Evolutionary conservation across 2,888 invertebrate genomes (phyloP).

Genomic region (Himalopsyche japonica): DNA sequence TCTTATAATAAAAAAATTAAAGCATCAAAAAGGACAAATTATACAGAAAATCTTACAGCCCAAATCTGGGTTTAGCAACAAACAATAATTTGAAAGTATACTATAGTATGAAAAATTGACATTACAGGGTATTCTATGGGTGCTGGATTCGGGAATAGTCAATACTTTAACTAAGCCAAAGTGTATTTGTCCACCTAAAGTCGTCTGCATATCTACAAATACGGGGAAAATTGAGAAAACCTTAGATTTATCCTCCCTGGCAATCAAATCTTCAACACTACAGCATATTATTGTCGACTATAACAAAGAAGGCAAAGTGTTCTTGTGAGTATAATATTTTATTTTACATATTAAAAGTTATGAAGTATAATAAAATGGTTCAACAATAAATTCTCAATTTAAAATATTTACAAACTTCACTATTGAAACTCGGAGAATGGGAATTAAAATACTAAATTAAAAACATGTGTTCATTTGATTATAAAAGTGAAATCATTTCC

Average conservation of each 20-base stretch:
- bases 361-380: too few species aligned
- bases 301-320: constrained; percentile 62
- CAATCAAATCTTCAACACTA: constrained; percentile 60
- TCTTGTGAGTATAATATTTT: constrained; percentile 51
- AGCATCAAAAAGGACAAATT: too few species aligned
- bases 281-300: constrained; percentile 74
- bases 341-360: background rate
- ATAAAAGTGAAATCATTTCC: background rate
- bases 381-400: too few species aligned
- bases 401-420: too few species aligned
- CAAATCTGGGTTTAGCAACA: too few species aligned
- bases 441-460: too few species aligned
- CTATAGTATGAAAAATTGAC: background rate
- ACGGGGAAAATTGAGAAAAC: constrained; percentile 65
- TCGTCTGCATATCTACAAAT: constrained; percentile 64
- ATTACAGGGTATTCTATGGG: constrained; percentile 69
- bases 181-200: constrained; percentile 70
- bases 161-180: constrained; percentile 68
- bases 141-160: constrained; percentile 71
- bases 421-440: too few species aligned
- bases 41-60: too few species aligned
- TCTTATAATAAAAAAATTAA: too few species aligned
- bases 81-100: too few species aligned
- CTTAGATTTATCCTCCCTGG: constrained; percentile 63
- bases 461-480: too few species aligned